Evolutionary conservation across 2,113 vertebrate genomes (phyloP), one percentile per base, ranked within the genome.

Genomic region (Aplodontia rufa): DNA sequence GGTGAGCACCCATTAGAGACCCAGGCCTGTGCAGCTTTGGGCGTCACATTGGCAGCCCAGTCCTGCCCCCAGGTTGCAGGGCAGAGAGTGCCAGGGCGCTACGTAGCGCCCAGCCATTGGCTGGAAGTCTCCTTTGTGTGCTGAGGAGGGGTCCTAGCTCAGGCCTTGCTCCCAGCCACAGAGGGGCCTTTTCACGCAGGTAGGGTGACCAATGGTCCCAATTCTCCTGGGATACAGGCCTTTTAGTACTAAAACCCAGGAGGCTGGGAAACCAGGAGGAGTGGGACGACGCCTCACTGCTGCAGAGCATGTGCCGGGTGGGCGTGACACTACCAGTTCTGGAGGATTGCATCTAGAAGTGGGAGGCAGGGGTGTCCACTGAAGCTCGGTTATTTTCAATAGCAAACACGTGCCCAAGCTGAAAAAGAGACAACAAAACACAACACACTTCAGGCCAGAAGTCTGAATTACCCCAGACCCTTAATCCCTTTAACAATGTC

Each of bases 311-410:
- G 2, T 28, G 4, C n/a, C 6, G 37, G 68, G n/a, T n/a, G n/a
- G 35, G 17, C 12, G 0, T 17, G 20, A 19, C 7, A 28, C 32
- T 28, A 42, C 35, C 74, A 24, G 35, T 60, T 80, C 49, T 55
- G 30, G 42, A 64, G 53, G 47, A 35, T 32, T 51, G 28, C 0
- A 4, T 45, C 58, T 75, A 53, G 37, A 42, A 72, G 51, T 30
- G 32, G 8, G 28, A 5, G 17, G 51, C 24, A n/a, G 71, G 78
- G 1, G 6, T 82, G 58, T 45, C 32, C 62, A 14, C 19, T 74
- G 47, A 83, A 93, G 60, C 55, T 37, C 84, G 71, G n/a, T 83
- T 66, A 64, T 86, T 96, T 94, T 92, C 45, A 72, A 9, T 92
- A 79, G 47, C n/a, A 88, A 94, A 92, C 55, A 76, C 62, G 55